phyloP scores from a whole-genome alignment of 2,888 invertebrate species.

The Trypoxylon attenuatum region DNA sequence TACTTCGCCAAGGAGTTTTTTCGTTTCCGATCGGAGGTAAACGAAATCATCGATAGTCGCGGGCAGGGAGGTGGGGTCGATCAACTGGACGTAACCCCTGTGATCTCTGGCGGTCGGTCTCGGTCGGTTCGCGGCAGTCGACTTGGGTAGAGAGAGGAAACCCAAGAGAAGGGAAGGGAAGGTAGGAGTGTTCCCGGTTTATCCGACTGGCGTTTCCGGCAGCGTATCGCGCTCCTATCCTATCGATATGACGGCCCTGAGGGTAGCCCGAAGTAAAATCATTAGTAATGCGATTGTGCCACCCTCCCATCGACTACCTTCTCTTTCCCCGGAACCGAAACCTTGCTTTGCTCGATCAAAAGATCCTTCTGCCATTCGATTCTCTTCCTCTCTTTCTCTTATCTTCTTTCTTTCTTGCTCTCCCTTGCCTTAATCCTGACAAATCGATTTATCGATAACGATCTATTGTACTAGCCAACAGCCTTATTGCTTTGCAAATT shows the following conservation, averaged over 20 bases:
- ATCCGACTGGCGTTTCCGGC: slow-evolving; percentile 61
- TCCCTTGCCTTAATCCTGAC: not conserved
- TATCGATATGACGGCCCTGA: slow-evolving; percentile 66
- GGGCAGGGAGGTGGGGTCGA: slow-evolving; percentile 47
- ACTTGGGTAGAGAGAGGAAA: slow-evolving; percentile 28
- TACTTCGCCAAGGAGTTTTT: slow-evolving; percentile 29
- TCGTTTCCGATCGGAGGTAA: slow-evolving; percentile 55
- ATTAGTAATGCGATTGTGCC: slow-evolving; percentile 68
- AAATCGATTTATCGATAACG: not conserved
- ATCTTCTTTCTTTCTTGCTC: too few species aligned
- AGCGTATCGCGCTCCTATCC: slow-evolving; percentile 61
- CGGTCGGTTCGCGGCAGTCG: not conserved
- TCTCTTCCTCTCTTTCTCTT: slow-evolving; percentile 6
- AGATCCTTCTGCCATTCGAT: slow-evolving; percentile 8
- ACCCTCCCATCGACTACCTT: slow-evolving; percentile 37
- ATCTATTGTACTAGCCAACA: too few species aligned
- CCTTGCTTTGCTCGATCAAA: slow-evolving; percentile 3
- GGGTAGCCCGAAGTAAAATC: slow-evolving; percentile 66
- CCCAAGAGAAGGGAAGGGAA: slow-evolving; percentile 34
- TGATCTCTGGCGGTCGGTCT: slow-evolving; percentile 37
- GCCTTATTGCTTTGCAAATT: too few species aligned
- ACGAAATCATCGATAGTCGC: slow-evolving; percentile 66
- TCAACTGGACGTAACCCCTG: slow-evolving; percentile 61
- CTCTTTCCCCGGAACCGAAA: slow-evolving; percentile 28
- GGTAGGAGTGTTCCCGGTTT: slow-evolving; percentile 55